These are phyloP conservation scores for Eonycteris spelaea DNA, from an alignment of 2,113 vertebrate species.

Conservation along the genomic window DNA sequence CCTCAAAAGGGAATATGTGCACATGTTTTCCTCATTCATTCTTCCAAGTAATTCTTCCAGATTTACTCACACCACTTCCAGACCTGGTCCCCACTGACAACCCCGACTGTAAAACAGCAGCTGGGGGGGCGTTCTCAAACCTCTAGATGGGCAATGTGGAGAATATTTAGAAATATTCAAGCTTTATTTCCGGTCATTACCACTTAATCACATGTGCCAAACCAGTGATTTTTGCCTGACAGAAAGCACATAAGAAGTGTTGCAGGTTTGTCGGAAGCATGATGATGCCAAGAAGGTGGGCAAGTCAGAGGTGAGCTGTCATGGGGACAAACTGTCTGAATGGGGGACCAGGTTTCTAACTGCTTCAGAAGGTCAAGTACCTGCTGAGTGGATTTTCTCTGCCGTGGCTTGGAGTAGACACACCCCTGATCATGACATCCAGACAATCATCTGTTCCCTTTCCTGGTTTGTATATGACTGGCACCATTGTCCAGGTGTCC, in stretches of 20 bases:
- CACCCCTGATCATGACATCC: fast-evolving
- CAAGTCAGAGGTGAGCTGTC: neutral
- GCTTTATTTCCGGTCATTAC: fast-evolving
- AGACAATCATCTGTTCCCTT: fast-evolving
- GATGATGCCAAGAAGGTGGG: neutral
- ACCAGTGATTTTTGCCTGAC: fast-evolving
- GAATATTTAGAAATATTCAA: neutral
- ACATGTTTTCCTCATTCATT: neutral
- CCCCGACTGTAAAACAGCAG: neutral
- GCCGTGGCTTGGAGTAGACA: neutral
- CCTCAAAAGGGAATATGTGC: neutral
- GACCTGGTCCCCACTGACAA: neutral
- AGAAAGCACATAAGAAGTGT: neutral
- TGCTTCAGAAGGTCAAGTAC: fast-evolving
- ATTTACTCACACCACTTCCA: neutral
- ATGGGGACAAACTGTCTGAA: neutral
- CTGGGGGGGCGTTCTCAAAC: neutral
- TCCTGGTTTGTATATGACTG: neutral
- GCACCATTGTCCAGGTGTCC: fast-evolving
- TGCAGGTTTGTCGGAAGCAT: fast-evolving
- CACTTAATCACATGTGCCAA: neutral
- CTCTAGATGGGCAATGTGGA: neutral
- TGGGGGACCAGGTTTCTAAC: neutral
- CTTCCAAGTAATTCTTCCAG: neutral
- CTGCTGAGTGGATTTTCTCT: fast-evolving